Conservation (phyloP, 2,888 invertebrate genomes). For the Dromius quadrimaculatus region DNA sequence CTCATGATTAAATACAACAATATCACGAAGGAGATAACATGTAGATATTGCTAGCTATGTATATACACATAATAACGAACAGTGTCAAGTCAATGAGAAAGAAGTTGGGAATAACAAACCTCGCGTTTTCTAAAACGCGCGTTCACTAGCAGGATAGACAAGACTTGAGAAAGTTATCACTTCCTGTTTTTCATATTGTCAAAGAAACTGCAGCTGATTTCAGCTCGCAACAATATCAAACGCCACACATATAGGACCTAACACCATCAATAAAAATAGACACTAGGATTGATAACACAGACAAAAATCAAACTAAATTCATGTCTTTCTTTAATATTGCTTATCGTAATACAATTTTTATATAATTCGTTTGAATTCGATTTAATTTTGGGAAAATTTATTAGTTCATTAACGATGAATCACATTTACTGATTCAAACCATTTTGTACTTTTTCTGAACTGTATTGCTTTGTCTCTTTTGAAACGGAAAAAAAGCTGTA, state of each 20-base stretch:
- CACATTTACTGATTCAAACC: too few relatives aligned
- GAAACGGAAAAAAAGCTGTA: too few relatives aligned
- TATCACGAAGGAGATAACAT: conserved; percentile 51
- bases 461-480: too few relatives aligned
- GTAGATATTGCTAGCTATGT: conserved; percentile 52
- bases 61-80: conserved; percentile 51
- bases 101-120: conserved; percentile 46
- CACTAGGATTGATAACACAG: conserved; percentile 43
- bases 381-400: conserved; percentile 36
- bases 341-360: conserved; percentile 30
- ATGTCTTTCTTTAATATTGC: conserved; percentile 41
- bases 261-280: conserved; percentile 52
- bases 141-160: conserved; percentile 35
- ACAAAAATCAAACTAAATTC: conserved; percentile 36
- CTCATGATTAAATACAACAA: conserved; percentile 52
- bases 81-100: conserved; percentile 47
- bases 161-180: conserved; percentile 32
- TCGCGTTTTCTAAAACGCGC: conserved; percentile 23
- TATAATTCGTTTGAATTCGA: conserved; percentile 27
- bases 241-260: conserved; percentile 47
- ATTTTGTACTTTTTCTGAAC: too few relatives aligned
- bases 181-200: conserved; percentile 51
- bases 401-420: too few relatives aligned
- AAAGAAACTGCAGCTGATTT: conserved; percentile 43
- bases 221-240: conserved; percentile 31